Evolutionary conservation across 2,113 vertebrate genomes (phyloP).

Genomic region (Saccopteryx leptura): DNA sequence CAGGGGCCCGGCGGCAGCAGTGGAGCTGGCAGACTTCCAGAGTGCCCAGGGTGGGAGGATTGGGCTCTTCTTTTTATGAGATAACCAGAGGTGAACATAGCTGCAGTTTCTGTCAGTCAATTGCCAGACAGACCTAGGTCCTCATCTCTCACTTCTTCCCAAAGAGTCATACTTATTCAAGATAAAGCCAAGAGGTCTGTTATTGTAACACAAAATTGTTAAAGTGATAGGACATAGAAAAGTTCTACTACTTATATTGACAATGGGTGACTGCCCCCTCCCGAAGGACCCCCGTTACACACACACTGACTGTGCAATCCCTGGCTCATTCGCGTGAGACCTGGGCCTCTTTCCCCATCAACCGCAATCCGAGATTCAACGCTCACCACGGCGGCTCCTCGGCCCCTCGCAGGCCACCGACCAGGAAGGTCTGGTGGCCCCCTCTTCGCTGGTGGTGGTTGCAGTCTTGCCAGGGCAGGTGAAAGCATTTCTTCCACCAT

Average conservation of each 20-base stretch:
- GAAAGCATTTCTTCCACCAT: background rate
- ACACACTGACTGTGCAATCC: background rate
- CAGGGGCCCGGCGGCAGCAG: background rate
- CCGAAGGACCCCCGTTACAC: background rate
- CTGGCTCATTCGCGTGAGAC: background rate
- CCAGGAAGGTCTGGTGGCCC: background rate
- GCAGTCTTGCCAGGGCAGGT: background rate
- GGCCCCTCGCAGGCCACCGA: accelerated
- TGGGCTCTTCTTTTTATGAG: background rate
- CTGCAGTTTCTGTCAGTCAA: background rate
- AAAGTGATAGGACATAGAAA: background rate
- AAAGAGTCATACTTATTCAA: background rate
- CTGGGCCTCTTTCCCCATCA: background rate
- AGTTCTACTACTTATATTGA: background rate
- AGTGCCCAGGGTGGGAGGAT: accelerated
- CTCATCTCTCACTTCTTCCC: background rate
- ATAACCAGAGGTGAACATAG: background rate
- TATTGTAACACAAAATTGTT: background rate
- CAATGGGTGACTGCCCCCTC: background rate
- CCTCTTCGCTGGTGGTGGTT: background rate
- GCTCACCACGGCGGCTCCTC: background rate
- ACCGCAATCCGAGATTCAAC: background rate
- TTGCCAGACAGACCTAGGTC: background rate
- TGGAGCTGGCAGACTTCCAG: background rate
- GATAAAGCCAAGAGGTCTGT: background rate